Evolutionary conservation across 2,797 vertebrate species (phyloP).

Genomic region (Silurus lanzhouensis): DNA sequence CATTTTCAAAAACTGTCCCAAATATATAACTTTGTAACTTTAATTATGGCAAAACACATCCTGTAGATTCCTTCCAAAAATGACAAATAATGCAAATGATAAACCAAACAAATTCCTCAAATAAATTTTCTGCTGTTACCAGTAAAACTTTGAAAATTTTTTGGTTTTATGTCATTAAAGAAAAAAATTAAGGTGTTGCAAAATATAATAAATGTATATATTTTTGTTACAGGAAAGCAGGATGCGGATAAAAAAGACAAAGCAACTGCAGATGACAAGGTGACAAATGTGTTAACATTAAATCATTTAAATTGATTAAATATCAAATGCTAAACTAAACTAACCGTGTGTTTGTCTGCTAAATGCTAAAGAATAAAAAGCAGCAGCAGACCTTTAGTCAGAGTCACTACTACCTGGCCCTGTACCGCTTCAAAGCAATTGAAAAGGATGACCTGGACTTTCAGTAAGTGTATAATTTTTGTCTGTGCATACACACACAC

Average conservation of each 20-base stretch:
- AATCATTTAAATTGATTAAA: too few species aligned
- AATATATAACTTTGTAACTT: background rate
- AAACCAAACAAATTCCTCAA: background rate
- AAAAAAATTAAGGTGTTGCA: background rate
- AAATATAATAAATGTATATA: background rate
- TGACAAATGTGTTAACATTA: conserved; percentile 52
- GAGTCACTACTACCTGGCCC: conserved; percentile 90
- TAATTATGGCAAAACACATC: background rate
- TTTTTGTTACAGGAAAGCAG: conserved; percentile 67
- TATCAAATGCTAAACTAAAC: background rate
- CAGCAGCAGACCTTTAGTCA: conserved; percentile 81
- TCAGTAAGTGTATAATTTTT: conserved; percentile 77
- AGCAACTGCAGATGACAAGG: conserved; percentile 84
- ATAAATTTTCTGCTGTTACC: background rate
- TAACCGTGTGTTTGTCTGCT: conserved; percentile 37
- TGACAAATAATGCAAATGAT: background rate
- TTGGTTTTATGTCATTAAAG: background rate
- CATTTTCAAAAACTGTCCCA: background rate
- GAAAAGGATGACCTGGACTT: conserved; percentile 95
- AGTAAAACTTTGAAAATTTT: background rate
- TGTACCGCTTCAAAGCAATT: conserved; percentile 91
- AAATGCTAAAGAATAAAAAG: conserved; percentile 79
- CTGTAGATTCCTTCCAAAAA: background rate
- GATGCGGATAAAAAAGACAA: conserved; percentile 88
- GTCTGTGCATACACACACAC: too few species aligned